Evolutionary conservation across 1,140 invertebrate genomes (phyloP).

Genomic region (Uloborus diversus): DNA sequence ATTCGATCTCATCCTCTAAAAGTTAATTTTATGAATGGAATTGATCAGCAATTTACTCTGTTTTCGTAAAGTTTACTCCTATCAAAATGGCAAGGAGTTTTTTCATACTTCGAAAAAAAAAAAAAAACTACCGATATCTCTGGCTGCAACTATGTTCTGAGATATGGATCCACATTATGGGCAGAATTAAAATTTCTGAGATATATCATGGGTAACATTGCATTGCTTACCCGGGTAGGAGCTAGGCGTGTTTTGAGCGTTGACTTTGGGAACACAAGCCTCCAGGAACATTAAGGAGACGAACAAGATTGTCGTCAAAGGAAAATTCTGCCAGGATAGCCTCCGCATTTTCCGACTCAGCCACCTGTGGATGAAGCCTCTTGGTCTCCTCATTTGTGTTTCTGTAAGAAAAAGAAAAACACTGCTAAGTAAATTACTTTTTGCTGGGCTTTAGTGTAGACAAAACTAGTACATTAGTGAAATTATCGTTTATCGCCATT

Average conservation of each 20-base stretch:
- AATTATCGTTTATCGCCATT: too few species aligned
- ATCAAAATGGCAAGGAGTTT: too few species aligned
- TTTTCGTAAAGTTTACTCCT: too few species aligned
- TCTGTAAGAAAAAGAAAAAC: conserved; percentile 1
- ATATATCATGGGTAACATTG: neutral
- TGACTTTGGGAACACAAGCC: conserved; percentile 15
- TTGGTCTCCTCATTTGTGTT: conserved; percentile 27
- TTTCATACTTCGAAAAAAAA: neutral
- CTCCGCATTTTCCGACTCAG: conserved; percentile 13
- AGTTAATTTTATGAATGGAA: too few species aligned
- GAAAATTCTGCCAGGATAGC: conserved; percentile 2
- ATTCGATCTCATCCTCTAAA: too few species aligned
- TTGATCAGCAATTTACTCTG: too few species aligned
- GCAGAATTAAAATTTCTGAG: neutral
- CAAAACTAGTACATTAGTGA: too few species aligned
- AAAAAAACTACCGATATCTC: too few species aligned
- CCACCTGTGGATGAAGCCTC: conserved; percentile 24
- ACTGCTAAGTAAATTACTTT: too few species aligned
- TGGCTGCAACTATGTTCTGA: too few species aligned
- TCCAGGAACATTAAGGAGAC: conserved; percentile 16
- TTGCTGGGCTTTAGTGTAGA: too few species aligned
- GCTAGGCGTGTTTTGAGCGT: conserved; percentile 36
- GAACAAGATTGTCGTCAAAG: conserved; percentile 35
- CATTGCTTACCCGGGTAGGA: conserved; percentile 15
- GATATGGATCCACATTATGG: too few species aligned